Evolutionary conservation across 2,113 vertebrate genomes (phyloP).

Genomic region (Cyanoderma ruficeps): DNA sequence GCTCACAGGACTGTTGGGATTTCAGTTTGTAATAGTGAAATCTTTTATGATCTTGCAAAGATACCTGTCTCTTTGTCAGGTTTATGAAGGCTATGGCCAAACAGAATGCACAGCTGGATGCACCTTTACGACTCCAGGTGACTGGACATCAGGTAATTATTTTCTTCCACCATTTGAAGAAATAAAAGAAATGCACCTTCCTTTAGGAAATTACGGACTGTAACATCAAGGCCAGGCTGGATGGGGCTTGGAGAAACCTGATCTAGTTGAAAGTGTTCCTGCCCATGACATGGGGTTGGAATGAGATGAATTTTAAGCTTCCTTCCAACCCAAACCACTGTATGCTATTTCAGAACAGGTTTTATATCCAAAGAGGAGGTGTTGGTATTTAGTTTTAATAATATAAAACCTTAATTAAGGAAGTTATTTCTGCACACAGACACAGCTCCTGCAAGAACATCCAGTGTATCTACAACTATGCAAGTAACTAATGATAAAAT

Average conservation of each 20-base stretch:
- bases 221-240: not conserved
- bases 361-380: not conserved
- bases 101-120: conserved; percentile 98
- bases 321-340: not conserved
- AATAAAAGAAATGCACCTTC: not conserved
- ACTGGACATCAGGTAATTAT: conserved; percentile 94
- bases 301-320: not conserved
- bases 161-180: not conserved
- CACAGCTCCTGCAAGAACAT: not conserved
- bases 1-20: not conserved
- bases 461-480: not conserved
- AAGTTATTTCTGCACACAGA: not conserved
- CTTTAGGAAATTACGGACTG: not conserved
- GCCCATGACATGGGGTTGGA: not conserved
- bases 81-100: conserved; percentile 98
- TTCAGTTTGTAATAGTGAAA: not conserved
- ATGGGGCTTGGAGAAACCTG: not conserved
- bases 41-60: not conserved
- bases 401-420: not conserved
- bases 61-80: conserved; percentile 70
- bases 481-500: not conserved
- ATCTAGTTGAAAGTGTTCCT: not conserved
- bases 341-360: not conserved
- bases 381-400: not conserved
- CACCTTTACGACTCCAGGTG: conserved; percentile 95